phyloP scores from a whole-genome alignment of 1,140 invertebrate species.

The Drosophila dunni region DNA sequence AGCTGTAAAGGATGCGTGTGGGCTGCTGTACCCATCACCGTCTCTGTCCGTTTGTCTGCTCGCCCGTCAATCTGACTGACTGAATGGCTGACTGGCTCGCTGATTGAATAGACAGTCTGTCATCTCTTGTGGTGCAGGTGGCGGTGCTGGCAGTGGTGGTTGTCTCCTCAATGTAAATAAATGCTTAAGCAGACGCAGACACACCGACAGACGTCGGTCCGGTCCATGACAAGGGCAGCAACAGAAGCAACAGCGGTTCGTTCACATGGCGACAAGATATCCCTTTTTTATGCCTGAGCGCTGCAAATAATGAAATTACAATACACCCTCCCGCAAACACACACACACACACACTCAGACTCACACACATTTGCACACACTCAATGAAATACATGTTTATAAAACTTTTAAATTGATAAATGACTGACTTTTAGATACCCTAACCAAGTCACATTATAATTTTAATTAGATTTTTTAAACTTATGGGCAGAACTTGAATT shows the following conservation, averaged over 20 bases:
- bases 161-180: constrained; percentile 30
- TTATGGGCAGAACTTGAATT: not conserved
- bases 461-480: not conserved
- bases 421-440: constrained; percentile 6
- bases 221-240: constrained; percentile 22
- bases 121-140: constrained; percentile 25
- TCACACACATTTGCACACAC: not conserved
- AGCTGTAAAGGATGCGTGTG: constrained; percentile 28
- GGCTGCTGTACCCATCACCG: constrained; percentile 15
- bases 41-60: constrained; percentile 49
- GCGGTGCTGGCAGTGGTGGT: not conserved
- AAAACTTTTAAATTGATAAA: not conserved
- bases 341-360: not conserved
- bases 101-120: constrained; percentile 53
- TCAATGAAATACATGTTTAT: not conserved
- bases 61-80: constrained; percentile 46
- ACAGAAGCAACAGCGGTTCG: constrained; percentile 15
- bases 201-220: constrained; percentile 38
- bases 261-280: constrained; percentile 64
- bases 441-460: not conserved
- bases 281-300: constrained; percentile 78
- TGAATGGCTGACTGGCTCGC: constrained; percentile 49
- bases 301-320: constrained; percentile 80
- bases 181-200: constrained; percentile 29
- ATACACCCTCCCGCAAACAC: constrained; percentile 13